Percentiles rank a stretch among this genome's conserved stretches.
Conservation (phyloP, 1,140 invertebrate genomes). For the Drosophila ogumai region DNA sequence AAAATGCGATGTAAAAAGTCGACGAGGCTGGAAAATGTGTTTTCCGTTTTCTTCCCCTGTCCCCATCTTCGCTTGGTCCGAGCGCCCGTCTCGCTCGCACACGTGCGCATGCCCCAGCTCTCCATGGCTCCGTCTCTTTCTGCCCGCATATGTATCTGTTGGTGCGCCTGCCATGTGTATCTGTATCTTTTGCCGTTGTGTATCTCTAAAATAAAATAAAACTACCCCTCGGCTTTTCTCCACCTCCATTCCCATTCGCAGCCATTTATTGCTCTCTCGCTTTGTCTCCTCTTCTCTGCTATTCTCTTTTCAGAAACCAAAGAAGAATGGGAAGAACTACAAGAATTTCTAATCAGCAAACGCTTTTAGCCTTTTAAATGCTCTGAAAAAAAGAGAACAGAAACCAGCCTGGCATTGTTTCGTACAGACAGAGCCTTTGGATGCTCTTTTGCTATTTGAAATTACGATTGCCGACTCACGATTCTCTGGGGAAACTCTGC, state of each 20-base stretch:
- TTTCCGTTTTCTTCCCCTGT: constrained; percentile 68
- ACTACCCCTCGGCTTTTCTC: constrained; percentile 47
- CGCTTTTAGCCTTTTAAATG: constrained; percentile 30
- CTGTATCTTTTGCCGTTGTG: constrained; percentile 65
- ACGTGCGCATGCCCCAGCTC: constrained; percentile 41
- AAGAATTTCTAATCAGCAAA: constrained; percentile 48
- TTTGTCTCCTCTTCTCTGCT: constrained; percentile 21
- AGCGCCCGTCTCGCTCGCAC: constrained; percentile 43
- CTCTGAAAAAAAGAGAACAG: neutral
- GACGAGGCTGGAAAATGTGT: constrained; percentile 84
- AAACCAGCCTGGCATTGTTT: constrained; percentile 16
- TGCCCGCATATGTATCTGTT: constrained; percentile 41
- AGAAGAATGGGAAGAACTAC: constrained; percentile 20
- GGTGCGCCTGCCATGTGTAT: constrained; percentile 70
- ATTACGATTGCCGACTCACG: constrained; percentile 1
- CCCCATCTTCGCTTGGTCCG: constrained; percentile 8
- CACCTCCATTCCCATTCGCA: constrained; percentile 64
- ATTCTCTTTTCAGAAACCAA: constrained; percentile 25
- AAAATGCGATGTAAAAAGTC: constrained; percentile 84
- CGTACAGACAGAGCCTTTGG: neutral
- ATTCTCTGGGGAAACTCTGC: constrained; percentile 1
- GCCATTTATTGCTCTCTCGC: constrained; percentile 74
- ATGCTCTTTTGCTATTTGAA: constrained; percentile 4
- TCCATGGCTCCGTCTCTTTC: constrained; percentile 15
- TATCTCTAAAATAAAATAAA: constrained; percentile 62